Percentiles rank a stretch among this genome's conserved stretches.
Conservation (phyloP, 2,113 vertebrate species). For the Shinisaurus crocodilurus region DNA sequence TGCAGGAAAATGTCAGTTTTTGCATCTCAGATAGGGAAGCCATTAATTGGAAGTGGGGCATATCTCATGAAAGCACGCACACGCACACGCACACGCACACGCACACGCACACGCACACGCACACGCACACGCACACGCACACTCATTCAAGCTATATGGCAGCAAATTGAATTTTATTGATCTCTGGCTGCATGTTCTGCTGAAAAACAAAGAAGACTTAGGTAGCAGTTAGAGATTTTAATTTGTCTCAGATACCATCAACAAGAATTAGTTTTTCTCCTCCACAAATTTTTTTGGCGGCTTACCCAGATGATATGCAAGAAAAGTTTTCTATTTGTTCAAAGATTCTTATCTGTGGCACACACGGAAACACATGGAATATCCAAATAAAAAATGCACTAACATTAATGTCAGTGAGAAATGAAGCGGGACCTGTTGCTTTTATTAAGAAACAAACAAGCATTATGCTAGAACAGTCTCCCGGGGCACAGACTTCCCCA, state of each 20-base stretch:
- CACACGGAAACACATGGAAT: slow-evolving; percentile 55
- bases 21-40: slow-evolving; percentile 4
- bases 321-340: slow-evolving; percentile 27
- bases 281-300: not conserved
- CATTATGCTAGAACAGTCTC: slow-evolving; percentile 56
- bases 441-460: slow-evolving; percentile 45
- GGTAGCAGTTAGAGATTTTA: slow-evolving; percentile 29
- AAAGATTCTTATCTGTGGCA: slow-evolving; percentile 63
- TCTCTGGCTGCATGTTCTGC: slow-evolving; percentile 38
- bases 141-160: slow-evolving; percentile 12
- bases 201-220: slow-evolving; percentile 63
- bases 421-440: slow-evolving; percentile 40
- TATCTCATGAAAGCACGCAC: slow-evolving; percentile 38
- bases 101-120: no score
- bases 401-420: slow-evolving; percentile 54
- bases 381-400: slow-evolving; percentile 60
- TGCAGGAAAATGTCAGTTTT: slow-evolving; percentile 35
- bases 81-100: no score
- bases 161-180: slow-evolving; percentile 57
- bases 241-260: slow-evolving; percentile 59
- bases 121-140: no score
- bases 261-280: slow-evolving; percentile 43
- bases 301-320: slow-evolving; percentile 49
- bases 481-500: not conserved
- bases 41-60: slow-evolving; percentile 50